Conservation (phyloP, 2,113 vertebrate genomes). For the Cryptomyrus ogoouensis region DNA sequence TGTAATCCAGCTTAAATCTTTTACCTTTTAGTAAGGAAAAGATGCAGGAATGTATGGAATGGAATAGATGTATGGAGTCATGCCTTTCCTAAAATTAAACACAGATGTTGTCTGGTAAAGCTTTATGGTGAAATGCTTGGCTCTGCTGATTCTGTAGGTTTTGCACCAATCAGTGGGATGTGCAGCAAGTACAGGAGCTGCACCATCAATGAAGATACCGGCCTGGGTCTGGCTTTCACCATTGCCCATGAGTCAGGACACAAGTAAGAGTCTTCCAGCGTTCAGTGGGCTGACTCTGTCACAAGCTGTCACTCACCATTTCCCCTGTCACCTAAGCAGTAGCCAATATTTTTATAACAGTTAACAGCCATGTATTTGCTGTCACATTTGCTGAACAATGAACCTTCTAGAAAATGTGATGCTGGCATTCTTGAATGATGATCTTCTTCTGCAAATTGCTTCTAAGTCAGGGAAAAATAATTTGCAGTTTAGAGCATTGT, state of each 20-base stretch:
- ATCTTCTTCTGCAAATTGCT: neutral
- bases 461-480: neutral
- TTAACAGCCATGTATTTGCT: neutral
- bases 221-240: slow-evolving; percentile 81
- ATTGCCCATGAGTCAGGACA: slow-evolving; percentile 88
- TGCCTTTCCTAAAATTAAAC: neutral
- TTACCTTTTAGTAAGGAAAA: neutral
- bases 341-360: neutral
- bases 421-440: neutral
- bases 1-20: neutral
- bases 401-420: neutral
- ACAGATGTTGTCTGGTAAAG: neutral
- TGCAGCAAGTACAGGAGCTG: slow-evolving; percentile 87
- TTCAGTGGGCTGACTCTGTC: neutral
- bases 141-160: slow-evolving; percentile 55
- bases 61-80: neutral
- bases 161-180: slow-evolving; percentile 89
- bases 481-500: neutral
- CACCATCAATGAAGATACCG: slow-evolving; percentile 81
- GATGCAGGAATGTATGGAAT: neutral
- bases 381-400: neutral
- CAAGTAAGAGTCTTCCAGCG: slow-evolving; percentile 63
- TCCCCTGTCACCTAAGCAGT: neutral
- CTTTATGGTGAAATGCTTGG: neutral
- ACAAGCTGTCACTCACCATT: neutral